Evolutionary conservation across 2,888 invertebrate genomes (phyloP).

Genomic region (Laspeyria flexula): DNA sequence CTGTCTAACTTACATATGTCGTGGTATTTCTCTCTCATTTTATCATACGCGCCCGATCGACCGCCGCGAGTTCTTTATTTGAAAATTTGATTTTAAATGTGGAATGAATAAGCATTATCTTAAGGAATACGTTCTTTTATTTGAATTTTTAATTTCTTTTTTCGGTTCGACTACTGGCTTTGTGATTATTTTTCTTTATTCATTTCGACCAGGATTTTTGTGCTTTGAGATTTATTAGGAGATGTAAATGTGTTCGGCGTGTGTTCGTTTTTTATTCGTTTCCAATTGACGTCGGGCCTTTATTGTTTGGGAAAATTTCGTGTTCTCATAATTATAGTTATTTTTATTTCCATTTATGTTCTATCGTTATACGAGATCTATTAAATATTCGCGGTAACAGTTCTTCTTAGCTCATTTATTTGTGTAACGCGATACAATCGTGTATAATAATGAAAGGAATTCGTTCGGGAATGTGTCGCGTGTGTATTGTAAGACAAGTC

Average conservation of each 20-base stretch:
- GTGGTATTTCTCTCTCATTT: constrained; percentile 62
- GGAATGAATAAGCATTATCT: constrained; percentile 86
- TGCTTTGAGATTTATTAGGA: constrained; percentile 75
- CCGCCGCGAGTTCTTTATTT: constrained; percentile 82
- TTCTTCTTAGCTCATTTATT: constrained; percentile 48
- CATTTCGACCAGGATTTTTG: constrained; percentile 66
- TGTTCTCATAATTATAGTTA: constrained; percentile 51
- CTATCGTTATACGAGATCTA: constrained; percentile 36
- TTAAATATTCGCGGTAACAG: constrained; percentile 36
- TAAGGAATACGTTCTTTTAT: constrained; percentile 83
- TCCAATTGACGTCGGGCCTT: constrained; percentile 53
- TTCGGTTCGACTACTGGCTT: constrained; percentile 75
- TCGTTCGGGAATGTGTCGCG: constrained; percentile 64
- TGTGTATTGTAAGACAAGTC: constrained; percentile 64
- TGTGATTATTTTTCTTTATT: constrained; percentile 69
- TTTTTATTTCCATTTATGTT: constrained; percentile 42
- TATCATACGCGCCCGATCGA: constrained; percentile 72
- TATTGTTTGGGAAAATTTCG: constrained; percentile 54
- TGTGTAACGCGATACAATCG: constrained; percentile 59
- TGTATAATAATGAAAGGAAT: constrained; percentile 58
- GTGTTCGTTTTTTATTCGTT: constrained; percentile 58
- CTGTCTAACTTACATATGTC: constrained; percentile 66
- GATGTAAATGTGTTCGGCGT: constrained; percentile 72
- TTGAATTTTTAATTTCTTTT: constrained; percentile 84
- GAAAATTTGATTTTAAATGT: constrained; percentile 86